phyloP scores from a whole-genome alignment of 1,140 invertebrate species.

The Pectinophora gossypiella region DNA sequence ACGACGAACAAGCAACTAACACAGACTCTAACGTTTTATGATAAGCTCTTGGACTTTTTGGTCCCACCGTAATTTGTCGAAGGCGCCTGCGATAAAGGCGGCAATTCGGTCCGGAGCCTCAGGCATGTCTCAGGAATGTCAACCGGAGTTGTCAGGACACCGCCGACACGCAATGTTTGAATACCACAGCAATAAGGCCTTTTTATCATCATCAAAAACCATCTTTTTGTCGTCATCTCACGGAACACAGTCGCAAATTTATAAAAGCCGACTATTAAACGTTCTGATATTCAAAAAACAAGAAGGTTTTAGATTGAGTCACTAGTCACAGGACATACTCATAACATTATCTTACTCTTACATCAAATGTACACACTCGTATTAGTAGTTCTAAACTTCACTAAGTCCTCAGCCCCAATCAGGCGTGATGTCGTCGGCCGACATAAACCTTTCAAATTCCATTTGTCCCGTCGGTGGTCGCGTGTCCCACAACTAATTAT shows the following conservation, averaged over 20 bases:
- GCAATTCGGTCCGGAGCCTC: conserved; percentile 29
- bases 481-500: conserved; percentile 55
- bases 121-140: conserved; percentile 51
- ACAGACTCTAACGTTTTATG: conserved; percentile 42
- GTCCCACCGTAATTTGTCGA: conserved; percentile 67
- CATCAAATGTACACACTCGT: too few relatives aligned
- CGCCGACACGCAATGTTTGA: conserved; percentile 28
- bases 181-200: not conserved
- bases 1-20: conserved; percentile 61
- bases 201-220: not conserved
- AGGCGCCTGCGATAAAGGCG: conserved; percentile 69
- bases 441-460: conserved; percentile 1
- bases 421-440: conserved; percentile 8
- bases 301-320: too few relatives aligned
- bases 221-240: not conserved
- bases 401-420: not conserved
- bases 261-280: too few relatives aligned
- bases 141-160: conserved; percentile 21
- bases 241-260: too few relatives aligned
- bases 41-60: conserved; percentile 60
- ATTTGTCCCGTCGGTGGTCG: conserved; percentile 46
- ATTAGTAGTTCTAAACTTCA: too few relatives aligned
- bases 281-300: too few relatives aligned
- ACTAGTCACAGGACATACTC: too few relatives aligned
- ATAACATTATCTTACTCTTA: too few relatives aligned